Evolutionary conservation across 2,888 invertebrate genomes (phyloP), one percentile per base, ranked within the genome.

Genomic region (Meteorus cinctellus): DNA sequence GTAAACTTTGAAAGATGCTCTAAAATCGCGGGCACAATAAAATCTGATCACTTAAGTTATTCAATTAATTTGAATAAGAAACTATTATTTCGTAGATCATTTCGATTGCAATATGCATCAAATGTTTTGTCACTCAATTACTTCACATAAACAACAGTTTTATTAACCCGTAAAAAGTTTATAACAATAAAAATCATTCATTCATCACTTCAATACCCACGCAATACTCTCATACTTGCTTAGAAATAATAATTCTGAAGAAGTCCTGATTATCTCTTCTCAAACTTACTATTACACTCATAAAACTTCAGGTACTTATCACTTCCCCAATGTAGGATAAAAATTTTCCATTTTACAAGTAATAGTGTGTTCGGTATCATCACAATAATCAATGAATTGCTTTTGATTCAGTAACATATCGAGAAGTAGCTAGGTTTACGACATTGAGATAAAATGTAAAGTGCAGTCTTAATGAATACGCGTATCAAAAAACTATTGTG

Each of bases 401-500:
- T 51, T 65, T 55, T 62, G 45, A 67, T 41, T 68, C 62, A 45
- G 59, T 12, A 48, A 72, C 29, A 34, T 51, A 45, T 60, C n/a
- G 29, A 74, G 70, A 71, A 60, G 66, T 66, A 76, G 59, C 71
- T 65, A 48, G 62, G 55, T 69, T 62, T 72, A 48, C 72, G 24
- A 68, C 65, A 66, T 41, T 78, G 72, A 72, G 55, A 62, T 66
- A 60, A 65, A 75, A 76, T 51, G 79, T 77, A 71, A 71, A 77
- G 65, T 75, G 74, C 66, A 31, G 66, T 78, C 82, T 84, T 85
- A 85, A 82, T 86, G 84, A 84, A 78, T 86, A 88, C 86, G 84
- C 87, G 85, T 85, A 89, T 88, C 80, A 88, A 87, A 89, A 80
- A 86, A 89, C 89, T 86, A 88, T 87, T 89, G 87, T 86, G 86